phyloP scores from a whole-genome alignment of 2,888 invertebrate species.

The Lasioglossum malachurum region DNA sequence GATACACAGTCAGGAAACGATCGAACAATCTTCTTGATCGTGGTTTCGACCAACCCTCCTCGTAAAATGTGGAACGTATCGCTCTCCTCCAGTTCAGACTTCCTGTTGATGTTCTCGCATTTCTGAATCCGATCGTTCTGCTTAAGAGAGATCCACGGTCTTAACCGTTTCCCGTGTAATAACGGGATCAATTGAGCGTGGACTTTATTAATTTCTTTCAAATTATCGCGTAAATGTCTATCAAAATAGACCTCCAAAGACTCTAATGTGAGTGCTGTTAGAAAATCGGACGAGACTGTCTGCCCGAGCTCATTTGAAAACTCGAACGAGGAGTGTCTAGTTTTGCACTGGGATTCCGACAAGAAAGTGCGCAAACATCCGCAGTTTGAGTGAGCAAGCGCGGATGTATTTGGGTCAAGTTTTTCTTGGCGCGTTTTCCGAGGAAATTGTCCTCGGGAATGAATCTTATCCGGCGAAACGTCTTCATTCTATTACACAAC shows the following conservation, averaged over 20 bases:
- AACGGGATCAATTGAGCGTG: background rate
- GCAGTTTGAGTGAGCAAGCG: background rate
- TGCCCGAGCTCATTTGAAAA: background rate
- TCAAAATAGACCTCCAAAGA: background rate
- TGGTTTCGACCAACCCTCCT: background rate
- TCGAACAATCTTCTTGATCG: conserved; percentile 16
- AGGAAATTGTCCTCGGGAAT: background rate
- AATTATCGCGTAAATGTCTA: background rate
- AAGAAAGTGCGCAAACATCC: background rate
- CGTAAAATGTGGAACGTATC: background rate
- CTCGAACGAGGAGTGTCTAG: background rate
- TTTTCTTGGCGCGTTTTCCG: background rate
- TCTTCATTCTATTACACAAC: conserved; percentile 9
- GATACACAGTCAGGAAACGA: conserved; percentile 20
- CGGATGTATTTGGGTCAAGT: conserved; percentile 7
- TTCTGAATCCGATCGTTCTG: background rate
- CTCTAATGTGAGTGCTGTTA: background rate
- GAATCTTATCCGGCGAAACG: background rate
- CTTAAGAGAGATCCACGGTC: background rate
- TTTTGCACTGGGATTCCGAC: background rate
- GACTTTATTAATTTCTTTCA: background rate
- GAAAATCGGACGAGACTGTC: background rate
- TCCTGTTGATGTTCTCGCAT: background rate
- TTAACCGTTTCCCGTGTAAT: background rate
- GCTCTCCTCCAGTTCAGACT: background rate